A percentile compares a stretch with the other conserved stretches of the same genome.
phyloP scores from a whole-genome alignment of 2,113 vertebrate genomes.

The Crocuta crocuta region DNA sequence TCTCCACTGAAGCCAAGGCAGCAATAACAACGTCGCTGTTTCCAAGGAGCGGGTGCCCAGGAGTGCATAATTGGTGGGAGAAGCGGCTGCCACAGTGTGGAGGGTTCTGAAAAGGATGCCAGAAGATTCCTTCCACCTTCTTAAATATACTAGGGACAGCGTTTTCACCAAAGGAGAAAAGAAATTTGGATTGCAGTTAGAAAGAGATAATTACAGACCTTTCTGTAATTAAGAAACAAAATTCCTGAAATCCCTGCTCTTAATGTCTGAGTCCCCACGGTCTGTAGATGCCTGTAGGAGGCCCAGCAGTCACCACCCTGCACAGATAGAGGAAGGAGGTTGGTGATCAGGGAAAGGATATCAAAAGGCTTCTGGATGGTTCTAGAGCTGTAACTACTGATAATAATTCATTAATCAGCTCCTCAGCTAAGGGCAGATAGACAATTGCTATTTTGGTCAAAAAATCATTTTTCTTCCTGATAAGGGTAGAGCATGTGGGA shows the following conservation, averaged over 20 bases:
- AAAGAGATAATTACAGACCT: background rate
- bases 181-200: background rate
- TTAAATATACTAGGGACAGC: background rate
- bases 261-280: background rate
- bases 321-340: background rate
- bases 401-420: background rate
- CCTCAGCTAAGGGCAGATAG: background rate
- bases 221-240: background rate
- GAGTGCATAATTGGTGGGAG: background rate
- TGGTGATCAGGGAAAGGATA: background rate
- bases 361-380: background rate
- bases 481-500: background rate
- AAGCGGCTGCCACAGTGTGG: background rate
- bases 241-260: background rate
- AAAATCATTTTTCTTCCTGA: background rate
- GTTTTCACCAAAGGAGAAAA: background rate
- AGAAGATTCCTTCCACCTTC: background rate
- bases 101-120: background rate
- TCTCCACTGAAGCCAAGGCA: background rate
- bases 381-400: background rate
- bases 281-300: background rate
- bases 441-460: background rate
- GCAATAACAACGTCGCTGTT: accelerated
- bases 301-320: background rate
- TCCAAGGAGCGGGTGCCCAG: background rate